phyloP scores from a whole-genome alignment of 2,888 invertebrate species.

The Dasypolia templi region DNA sequence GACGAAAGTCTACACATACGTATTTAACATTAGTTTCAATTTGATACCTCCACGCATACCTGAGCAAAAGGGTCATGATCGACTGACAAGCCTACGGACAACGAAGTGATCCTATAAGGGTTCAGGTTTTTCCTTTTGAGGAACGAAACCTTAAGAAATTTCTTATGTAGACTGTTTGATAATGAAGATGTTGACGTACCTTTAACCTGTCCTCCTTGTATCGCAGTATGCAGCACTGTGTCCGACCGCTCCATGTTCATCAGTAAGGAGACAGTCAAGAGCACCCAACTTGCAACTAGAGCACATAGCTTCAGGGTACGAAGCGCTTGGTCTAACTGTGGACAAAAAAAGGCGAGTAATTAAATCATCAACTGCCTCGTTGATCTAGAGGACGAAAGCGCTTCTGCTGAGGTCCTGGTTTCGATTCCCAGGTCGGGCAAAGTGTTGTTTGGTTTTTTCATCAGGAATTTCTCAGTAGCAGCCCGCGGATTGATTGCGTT shows the following conservation, averaged over 20 bases:
- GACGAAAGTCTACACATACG: too few relatives aligned
- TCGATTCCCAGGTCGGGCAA: too few relatives aligned
- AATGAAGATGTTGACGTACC: constrained; percentile 72
- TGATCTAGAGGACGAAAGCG: too few relatives aligned
- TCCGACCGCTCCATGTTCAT: constrained; percentile 92
- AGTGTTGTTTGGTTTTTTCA: too few relatives aligned
- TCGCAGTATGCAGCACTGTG: constrained; percentile 92
- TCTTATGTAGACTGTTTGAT: too few relatives aligned
- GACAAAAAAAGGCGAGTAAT: neutral
- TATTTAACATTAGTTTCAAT: too few relatives aligned
- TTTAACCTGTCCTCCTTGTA: constrained; percentile 88
- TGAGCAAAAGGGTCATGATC: neutral
- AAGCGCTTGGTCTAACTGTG: constrained; percentile 72
- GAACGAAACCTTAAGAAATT: neutral
- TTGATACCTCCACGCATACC: too few relatives aligned
- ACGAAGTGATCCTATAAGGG: neutral
- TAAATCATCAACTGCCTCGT: too few relatives aligned
- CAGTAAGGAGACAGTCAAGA: constrained; percentile 92
- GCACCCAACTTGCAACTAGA: constrained; percentile 91
- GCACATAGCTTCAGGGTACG: constrained; percentile 77
- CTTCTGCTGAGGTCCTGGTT: too few relatives aligned
- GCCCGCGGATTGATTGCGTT: too few relatives aligned
- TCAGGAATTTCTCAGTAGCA: too few relatives aligned
- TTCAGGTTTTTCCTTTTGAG: neutral
- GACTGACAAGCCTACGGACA: neutral